Percentiles rank a stretch among this genome's conserved stretches.
These are phyloP conservation scores for Mactra quadrangularis DNA, from an alignment of 1,140 invertebrate species.

Conservation along the genomic window DNA sequence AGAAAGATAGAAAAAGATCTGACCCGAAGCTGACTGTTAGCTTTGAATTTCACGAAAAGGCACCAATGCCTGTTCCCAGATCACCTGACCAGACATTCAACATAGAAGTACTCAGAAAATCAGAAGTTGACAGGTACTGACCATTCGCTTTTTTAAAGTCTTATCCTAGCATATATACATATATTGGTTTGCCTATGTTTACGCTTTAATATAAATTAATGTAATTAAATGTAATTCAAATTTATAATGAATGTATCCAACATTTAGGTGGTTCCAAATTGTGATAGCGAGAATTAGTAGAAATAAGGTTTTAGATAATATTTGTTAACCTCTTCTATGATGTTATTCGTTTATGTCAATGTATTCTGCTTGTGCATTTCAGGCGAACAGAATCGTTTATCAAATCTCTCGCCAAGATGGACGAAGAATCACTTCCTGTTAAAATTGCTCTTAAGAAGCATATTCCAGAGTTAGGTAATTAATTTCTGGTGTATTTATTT, in stretches of 20 bases:
- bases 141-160: too few species aligned
- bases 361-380: neutral
- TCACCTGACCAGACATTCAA: slow-evolving; percentile 17
- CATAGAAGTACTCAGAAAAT: slow-evolving; percentile 57
- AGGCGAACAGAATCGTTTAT: slow-evolving; percentile 50
- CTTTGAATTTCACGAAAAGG: slow-evolving; percentile 34
- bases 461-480: slow-evolving; percentile 49
- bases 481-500: neutral
- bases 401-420: neutral
- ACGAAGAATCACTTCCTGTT: slow-evolving; percentile 2
- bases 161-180: too few species aligned
- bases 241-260: too few species aligned
- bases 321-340: neutral
- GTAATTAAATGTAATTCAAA: too few species aligned
- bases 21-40: slow-evolving; percentile 14
- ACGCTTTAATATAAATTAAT: neutral
- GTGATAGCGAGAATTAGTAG: too few species aligned
- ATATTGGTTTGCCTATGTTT: neutral
- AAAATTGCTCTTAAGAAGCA: slow-evolving; percentile 48
- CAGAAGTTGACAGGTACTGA: slow-evolving; percentile 65
- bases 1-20: slow-evolving; percentile 1
- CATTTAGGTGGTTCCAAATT: too few species aligned
- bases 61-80: neutral
- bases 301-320: neutral
- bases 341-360: neutral